These are phyloP conservation scores for Philonicus albiceps DNA, from an alignment of 2,888 invertebrate genomes.

Conservation along the genomic window DNA sequence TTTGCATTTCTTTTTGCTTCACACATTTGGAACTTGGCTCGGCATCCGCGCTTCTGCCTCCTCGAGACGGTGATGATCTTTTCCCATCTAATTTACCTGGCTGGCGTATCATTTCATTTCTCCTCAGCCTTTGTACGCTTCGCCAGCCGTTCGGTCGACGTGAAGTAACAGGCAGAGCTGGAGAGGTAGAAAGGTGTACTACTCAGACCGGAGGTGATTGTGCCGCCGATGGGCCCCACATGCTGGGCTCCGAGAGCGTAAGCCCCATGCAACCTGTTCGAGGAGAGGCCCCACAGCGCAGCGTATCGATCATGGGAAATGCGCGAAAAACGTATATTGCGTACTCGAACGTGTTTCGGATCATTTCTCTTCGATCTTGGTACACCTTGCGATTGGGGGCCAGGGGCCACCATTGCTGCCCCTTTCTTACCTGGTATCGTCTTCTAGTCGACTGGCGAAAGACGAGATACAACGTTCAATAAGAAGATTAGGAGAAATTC, in stretches of 20 bases:
- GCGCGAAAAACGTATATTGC: slow-evolving; percentile 7
- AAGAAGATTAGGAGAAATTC: slow-evolving; percentile 33
- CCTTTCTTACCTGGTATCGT: background rate
- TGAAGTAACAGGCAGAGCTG: background rate
- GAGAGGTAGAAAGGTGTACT: background rate
- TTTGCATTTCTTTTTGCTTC: slow-evolving; percentile 34
- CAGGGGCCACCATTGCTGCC: background rate
- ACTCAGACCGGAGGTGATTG: background rate
- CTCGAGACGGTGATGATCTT: slow-evolving; percentile 21
- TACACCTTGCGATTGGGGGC: background rate
- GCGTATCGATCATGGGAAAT: background rate
- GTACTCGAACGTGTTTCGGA: slow-evolving; percentile 26
- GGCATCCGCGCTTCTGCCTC: slow-evolving; percentile 10
- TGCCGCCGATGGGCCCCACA: background rate
- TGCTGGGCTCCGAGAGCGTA: background rate
- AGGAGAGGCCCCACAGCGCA: background rate
- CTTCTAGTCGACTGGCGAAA: background rate
- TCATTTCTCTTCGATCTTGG: slow-evolving; percentile 8
- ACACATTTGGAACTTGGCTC: slow-evolving; percentile 29
- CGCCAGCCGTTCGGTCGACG: background rate
- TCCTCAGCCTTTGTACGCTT: background rate
- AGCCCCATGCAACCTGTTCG: background rate
- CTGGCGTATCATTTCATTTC: slow-evolving; percentile 20
- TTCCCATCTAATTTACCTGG: slow-evolving; percentile 34
- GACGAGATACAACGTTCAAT: background rate